A percentile compares a stretch with the other conserved stretches of the same genome.
phyloP scores from a whole-genome alignment of 2,888 invertebrate genomes.

The Tinea semifulvella region DNA sequence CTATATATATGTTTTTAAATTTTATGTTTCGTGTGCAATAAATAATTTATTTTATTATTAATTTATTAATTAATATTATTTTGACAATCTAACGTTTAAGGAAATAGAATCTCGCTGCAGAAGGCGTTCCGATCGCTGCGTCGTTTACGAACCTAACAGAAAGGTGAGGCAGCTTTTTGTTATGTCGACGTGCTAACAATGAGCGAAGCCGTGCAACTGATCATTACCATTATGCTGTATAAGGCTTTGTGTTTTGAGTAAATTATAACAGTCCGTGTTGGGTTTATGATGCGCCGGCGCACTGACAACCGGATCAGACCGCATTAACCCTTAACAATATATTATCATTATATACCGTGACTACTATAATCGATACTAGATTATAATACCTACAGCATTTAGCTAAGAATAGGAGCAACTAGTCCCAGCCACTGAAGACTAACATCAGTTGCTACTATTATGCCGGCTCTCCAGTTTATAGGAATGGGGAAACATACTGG shows the following conservation, averaged over 20 bases:
- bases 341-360: conserved; percentile 59
- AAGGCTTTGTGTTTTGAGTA: conserved; percentile 67
- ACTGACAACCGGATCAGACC: conserved; percentile 25
- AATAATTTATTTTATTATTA: no score
- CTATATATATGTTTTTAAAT: no score
- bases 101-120: no score
- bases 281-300: conserved; percentile 48
- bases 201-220: conserved; percentile 54
- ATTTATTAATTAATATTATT: no score
- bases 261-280: conserved; percentile 61
- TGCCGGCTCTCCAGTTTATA: no score
- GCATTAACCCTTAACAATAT: conserved; percentile 39
- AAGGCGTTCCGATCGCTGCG: conserved; percentile 8
- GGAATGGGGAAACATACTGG: no score
- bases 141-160: conserved; percentile 56
- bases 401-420: no score
- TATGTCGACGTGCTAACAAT: conserved; percentile 60
- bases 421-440: no score
- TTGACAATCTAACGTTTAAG: no score
- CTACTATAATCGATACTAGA: conserved; percentile 25
- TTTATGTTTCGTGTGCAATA: no score
- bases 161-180: conserved; percentile 55
- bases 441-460: no score
- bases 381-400: no score
- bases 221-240: conserved; percentile 63